A percentile compares a stretch with the other conserved stretches of the same genome.
Evolutionary conservation across 2,797 vertebrate species (phyloP).

Genomic region (Ptychobarbus kaznakovi): DNA sequence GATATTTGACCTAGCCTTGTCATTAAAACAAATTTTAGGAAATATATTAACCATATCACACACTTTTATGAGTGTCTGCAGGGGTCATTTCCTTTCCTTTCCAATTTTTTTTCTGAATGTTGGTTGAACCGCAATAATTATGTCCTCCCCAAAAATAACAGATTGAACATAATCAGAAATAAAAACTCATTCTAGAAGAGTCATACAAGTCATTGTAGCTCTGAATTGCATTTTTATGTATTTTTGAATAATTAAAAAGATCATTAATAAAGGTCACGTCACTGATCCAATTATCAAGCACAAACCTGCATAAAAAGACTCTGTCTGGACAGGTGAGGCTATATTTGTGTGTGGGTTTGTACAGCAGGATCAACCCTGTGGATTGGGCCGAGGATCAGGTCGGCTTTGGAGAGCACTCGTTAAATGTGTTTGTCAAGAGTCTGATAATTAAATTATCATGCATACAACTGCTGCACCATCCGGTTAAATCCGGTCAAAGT

Average conservation of each 20-base stretch:
- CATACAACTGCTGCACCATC: constrained; percentile 57
- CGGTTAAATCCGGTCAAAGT: neutral
- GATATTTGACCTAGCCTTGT: neutral
- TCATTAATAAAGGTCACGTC: neutral
- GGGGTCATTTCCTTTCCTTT: neutral
- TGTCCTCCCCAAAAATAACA: neutral
- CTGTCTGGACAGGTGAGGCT: constrained; percentile 15
- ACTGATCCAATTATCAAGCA: constrained; percentile 12
- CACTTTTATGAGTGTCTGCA: neutral
- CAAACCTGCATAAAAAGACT: neutral
- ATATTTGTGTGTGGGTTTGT: constrained; percentile 13
- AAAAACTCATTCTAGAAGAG: neutral
- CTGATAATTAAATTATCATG: constrained; percentile 80
- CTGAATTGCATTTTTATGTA: neutral
- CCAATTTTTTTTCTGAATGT: neutral
- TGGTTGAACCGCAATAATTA: neutral
- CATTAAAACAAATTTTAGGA: neutral
- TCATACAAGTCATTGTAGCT: neutral
- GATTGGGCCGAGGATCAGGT: constrained; percentile 75
- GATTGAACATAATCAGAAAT: neutral
- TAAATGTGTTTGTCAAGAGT: constrained; percentile 70
- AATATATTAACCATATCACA: neutral
- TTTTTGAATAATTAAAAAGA: neutral
- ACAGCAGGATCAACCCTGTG: constrained; percentile 60
- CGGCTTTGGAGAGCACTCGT: constrained; percentile 78